Conservation (phyloP, 2,113 vertebrate species). For the Bubo bubo region DNA sequence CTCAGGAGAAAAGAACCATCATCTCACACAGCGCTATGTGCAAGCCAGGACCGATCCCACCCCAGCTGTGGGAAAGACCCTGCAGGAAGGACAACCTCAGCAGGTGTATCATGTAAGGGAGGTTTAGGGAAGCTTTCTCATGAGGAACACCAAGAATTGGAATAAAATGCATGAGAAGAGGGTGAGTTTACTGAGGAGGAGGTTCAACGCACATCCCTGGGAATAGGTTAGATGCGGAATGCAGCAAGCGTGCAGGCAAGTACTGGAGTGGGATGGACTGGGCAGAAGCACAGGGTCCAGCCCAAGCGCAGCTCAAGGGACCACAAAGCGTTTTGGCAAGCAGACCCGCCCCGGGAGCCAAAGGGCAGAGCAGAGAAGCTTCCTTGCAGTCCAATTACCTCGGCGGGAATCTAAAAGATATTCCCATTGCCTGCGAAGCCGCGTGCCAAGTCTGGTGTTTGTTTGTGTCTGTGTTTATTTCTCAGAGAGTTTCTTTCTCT, state of each 20-base stretch:
- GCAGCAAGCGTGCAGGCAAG: neutral
- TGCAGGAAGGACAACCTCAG: neutral
- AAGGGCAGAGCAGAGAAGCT: slow-evolving; percentile 30
- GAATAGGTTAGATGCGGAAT: neutral
- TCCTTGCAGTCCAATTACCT: slow-evolving; percentile 34
- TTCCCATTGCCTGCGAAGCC: slow-evolving; percentile 63
- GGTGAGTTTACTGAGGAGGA: neutral
- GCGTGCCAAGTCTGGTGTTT: slow-evolving; percentile 35
- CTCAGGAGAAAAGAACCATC: neutral
- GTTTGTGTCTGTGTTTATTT: slow-evolving; percentile 67
- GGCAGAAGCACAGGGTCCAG: neutral
- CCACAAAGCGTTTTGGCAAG: slow-evolving; percentile 32
- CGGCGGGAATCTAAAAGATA: slow-evolving; percentile 33
- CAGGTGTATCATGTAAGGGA: neutral
- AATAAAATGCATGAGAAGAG: neutral
- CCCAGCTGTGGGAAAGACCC: neutral
- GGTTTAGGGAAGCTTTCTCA: neutral
- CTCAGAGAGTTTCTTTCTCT: slow-evolving; percentile 47
- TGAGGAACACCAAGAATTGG: neutral
- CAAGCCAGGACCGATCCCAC: neutral
- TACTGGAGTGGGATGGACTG: neutral
- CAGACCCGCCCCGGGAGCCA: neutral
- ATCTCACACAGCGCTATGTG: neutral
- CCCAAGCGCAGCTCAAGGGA: neutral
- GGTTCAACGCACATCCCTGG: neutral